phyloP scores from a whole-genome alignment of 2,113 vertebrate genomes.

The Hippoglossus stenolepis region DNA sequence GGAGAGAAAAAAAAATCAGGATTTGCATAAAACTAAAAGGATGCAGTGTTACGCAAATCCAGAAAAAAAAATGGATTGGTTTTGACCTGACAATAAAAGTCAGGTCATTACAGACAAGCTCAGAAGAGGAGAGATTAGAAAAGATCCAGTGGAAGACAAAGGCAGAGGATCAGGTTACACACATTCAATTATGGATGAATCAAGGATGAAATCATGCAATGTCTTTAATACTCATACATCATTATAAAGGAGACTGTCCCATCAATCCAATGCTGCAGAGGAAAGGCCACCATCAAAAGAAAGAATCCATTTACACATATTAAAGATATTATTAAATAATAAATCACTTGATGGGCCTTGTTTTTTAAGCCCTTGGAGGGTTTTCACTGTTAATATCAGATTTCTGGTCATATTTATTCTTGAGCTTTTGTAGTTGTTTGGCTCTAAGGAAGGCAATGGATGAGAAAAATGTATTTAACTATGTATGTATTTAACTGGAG shows the following conservation, averaged over 20 bases:
- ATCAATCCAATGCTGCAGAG: not conserved
- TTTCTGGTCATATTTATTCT: too few relatives aligned
- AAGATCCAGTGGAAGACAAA: not conserved
- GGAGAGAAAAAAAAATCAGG: not conserved
- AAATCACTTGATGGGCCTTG: too few relatives aligned
- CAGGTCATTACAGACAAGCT: not conserved
- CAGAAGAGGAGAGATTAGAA: not conserved
- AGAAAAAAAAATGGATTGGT: not conserved
- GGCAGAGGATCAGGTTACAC: constrained; percentile 13
- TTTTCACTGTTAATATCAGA: too few relatives aligned
- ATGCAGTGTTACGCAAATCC: not conserved
- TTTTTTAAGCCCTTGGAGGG: too few relatives aligned
- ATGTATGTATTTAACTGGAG: too few relatives aligned
- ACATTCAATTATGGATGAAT: constrained; percentile 11
- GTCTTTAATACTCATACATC: not conserved
- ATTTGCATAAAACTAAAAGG: constrained; percentile 14
- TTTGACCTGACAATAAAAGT: not conserved
- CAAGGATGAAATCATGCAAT: constrained; percentile 9
- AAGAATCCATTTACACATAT: too few relatives aligned
- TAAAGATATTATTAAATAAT: too few relatives aligned
- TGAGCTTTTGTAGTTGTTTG: too few relatives aligned
- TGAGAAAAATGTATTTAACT: too few relatives aligned
- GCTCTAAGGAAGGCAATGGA: too few relatives aligned
- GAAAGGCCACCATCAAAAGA: too few relatives aligned
- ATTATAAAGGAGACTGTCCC: not conserved